Conservation (phyloP, 1,140 invertebrate genomes). For the Eupristina koningsbergeri region DNA sequence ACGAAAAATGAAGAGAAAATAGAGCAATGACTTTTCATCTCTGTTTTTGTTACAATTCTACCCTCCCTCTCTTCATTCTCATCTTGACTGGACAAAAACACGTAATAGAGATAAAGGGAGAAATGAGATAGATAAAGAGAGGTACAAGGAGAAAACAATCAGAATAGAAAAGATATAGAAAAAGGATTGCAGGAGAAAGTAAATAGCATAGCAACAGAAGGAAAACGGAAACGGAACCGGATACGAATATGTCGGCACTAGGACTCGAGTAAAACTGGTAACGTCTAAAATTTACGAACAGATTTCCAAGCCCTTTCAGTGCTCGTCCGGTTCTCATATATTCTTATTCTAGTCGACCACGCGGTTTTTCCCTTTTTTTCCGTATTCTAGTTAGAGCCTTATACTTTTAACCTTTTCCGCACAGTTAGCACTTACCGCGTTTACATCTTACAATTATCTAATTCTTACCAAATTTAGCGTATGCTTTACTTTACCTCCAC, state of each 20-base stretch:
- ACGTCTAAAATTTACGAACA: conserved; percentile 50
- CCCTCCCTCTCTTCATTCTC: background rate
- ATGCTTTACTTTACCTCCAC: background rate
- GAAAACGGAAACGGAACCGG: conserved; percentile 44
- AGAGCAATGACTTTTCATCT: background rate
- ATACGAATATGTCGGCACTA: conserved; percentile 52
- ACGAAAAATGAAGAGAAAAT: conserved; percentile 30
- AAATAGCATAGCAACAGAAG: conserved; percentile 34
- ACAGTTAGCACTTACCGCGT: background rate
- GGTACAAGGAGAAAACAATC: background rate
- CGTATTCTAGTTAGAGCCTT: background rate
- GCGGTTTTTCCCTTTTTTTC: conserved; percentile 8
- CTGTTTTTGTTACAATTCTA: background rate
- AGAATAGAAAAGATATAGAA: background rate
- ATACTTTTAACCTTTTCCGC: too few species aligned
- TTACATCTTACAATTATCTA: conserved; percentile 32
- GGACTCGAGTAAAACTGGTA: conserved; percentile 43
- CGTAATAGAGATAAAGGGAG: background rate
- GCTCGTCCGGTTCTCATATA: conserved; percentile 55
- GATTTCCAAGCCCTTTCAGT: conserved; percentile 46
- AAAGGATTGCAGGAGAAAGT: conserved; percentile 20
- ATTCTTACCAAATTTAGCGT: conserved; percentile 43
- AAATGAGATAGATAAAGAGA: background rate
- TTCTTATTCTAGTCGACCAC: conserved; percentile 48
- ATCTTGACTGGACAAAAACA: background rate